These are phyloP conservation scores for Leucophora obtusa DNA, from an alignment of 2,888 invertebrate species.

Conservation along the genomic window DNA sequence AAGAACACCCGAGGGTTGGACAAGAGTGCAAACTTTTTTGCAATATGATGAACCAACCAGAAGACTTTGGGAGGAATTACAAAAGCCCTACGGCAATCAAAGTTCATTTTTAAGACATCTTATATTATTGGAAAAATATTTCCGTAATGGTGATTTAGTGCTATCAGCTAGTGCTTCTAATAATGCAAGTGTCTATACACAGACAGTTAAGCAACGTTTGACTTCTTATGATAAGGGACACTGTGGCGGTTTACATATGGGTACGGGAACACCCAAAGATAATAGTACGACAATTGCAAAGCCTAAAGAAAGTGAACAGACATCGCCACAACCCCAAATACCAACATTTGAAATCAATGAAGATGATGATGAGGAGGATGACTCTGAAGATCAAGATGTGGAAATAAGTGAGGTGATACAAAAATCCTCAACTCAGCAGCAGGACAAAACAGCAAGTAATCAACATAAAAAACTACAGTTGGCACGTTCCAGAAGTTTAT, in stretches of 20 bases:
- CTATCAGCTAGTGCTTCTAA: slow-evolving; percentile 86
- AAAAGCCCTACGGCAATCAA: slow-evolving; percentile 92
- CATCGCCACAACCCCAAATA: slow-evolving; percentile 32
- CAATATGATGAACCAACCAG: slow-evolving; percentile 91
- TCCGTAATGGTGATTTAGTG: slow-evolving; percentile 87
- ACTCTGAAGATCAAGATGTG: slow-evolving; percentile 57
- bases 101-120: slow-evolving; percentile 91
- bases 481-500: slow-evolving; percentile 68
- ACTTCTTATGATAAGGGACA: slow-evolving; percentile 85
- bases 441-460: slow-evolving; percentile 29
- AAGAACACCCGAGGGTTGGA: slow-evolving; percentile 90
- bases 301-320: slow-evolving; percentile 36
- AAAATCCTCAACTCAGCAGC: slow-evolving; percentile 34
- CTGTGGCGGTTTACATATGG: slow-evolving; percentile 70
- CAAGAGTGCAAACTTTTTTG: slow-evolving; percentile 87
- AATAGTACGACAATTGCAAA: slow-evolving; percentile 16
- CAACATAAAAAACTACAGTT: slow-evolving; percentile 36
- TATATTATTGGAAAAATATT: slow-evolving; percentile 90
- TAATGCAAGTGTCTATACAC: slow-evolving; percentile 87
- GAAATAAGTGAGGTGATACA: slow-evolving; percentile 35
- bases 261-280: slow-evolving; percentile 51
- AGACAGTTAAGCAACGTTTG: slow-evolving; percentile 88
- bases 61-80: slow-evolving; percentile 88
- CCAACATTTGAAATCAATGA: slow-evolving; percentile 69
- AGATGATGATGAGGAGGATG: slow-evolving; percentile 70